A percentile compares a stretch with the other conserved stretches of the same genome.
These are phyloP conservation scores for Papilio polyxenes DNA, from an alignment of 1,140 invertebrate genomes.

Conservation along the genomic window DNA sequence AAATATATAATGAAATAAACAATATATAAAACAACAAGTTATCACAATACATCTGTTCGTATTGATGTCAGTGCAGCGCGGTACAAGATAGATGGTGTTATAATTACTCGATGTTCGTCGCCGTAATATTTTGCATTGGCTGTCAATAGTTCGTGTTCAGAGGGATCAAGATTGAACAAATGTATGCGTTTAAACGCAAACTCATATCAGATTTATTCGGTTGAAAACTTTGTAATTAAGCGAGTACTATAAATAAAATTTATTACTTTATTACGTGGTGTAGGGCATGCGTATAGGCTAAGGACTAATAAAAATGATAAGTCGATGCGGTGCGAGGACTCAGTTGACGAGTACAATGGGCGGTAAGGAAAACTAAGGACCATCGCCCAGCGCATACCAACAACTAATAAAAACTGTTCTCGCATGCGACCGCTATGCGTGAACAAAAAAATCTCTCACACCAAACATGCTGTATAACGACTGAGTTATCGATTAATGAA, in stretches of 20 bases:
- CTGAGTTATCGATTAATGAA: too few relatives aligned
- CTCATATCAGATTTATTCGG: neutral
- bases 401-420: too few relatives aligned
- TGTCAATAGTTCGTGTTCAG: neutral
- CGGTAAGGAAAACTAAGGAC: too few relatives aligned
- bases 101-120: neutral
- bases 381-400: too few relatives aligned
- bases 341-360: too few relatives aligned
- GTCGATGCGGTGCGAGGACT: too few relatives aligned
- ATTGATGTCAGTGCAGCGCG: neutral
- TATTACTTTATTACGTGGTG: neutral
- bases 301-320: too few relatives aligned
- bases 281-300: too few relatives aligned
- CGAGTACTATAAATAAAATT: neutral
- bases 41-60: neutral
- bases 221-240: neutral
- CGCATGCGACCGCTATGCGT: too few relatives aligned
- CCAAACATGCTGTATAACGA: too few relatives aligned
- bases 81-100: neutral
- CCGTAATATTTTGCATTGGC: conserved; percentile 9
- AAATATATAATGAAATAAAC: neutral
- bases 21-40: neutral
- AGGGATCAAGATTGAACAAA: neutral
- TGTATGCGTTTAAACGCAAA: neutral
- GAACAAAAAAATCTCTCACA: too few relatives aligned